Evolutionary conservation across 2,797 vertebrate genomes (phyloP), one percentile per base, ranked within the genome.

Genomic region (Onychomys torridus): DNA sequence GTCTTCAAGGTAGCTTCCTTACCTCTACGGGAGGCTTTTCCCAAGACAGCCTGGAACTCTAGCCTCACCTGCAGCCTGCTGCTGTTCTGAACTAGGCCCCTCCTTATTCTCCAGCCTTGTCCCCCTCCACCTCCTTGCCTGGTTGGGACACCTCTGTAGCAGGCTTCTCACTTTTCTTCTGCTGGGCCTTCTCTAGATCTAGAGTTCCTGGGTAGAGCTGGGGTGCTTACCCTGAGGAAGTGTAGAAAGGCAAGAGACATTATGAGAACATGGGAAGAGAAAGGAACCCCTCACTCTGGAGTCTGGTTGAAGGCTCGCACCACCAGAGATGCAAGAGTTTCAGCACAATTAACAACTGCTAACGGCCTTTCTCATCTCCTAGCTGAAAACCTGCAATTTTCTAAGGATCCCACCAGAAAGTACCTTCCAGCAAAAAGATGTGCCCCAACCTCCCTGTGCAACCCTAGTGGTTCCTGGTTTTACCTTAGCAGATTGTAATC

Each of bases 31-130:
- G 29, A 27, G 29, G 2, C 10, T 1, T 13, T 11, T 59, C 37
- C 46, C n/a, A 21, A 6, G 34, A 34, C 23, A 0, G 0, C 5
- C 55, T 5, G 17, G 5, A 52, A 65, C 37, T 12, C 52, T 2
- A 3, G 52, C 14, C 46, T 27, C 3, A n/a, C 11, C 61, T 32
- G 9, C n/a, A 7, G 8, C 75, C 67, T 1, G 21, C 23, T 65
- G 11, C 8, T 27, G 0, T 46, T 57, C 76, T 9, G 10, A 82
- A 65, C 59, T 25, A 43, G 25, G 5, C 21, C 34, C 37, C 21
- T 25, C 25, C 12, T 14, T 16, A 4, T 57, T 49, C 61, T 25
- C 63, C 6, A 13, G 7, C 13, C 55, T 71, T 4, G 17, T 6
- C 1, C 9, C 61, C 75, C 4, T n/a, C 3, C 3, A 2, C 12